Conservation (phyloP, 2,113 vertebrate genomes). For the Porphyrio hochstetteri region DNA sequence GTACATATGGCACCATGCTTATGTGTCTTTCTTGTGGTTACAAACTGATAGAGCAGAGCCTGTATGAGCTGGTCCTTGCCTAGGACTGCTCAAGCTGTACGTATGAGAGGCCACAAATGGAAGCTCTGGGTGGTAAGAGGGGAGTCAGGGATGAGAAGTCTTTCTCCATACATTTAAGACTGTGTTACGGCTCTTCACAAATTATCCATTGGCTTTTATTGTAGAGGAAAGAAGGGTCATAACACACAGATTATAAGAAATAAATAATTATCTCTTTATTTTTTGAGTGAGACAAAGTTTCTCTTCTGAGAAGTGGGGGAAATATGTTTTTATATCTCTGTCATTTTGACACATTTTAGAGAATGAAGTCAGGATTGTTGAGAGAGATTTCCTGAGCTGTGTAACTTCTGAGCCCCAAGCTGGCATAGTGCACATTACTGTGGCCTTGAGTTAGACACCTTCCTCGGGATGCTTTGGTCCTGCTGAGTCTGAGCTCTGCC, state of each 20-base stretch:
- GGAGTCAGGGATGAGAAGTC: not conserved
- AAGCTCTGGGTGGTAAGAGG: not conserved
- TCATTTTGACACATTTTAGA: not conserved
- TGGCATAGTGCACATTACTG: not conserved
- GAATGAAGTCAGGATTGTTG: not conserved
- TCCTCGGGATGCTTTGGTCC: not conserved
- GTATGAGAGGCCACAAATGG: not conserved
- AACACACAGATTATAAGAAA: not conserved
- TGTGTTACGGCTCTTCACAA: not conserved
- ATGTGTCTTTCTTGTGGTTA: not conserved
- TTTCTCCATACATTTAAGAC: not conserved
- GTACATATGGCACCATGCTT: rapidly evolving
- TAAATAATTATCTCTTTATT: not conserved
- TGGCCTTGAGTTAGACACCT: not conserved
- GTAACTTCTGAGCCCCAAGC: not conserved
- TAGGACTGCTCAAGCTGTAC: not conserved
- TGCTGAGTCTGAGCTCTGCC: not conserved
- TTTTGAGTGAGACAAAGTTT: not conserved
- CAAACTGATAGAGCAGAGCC: not conserved
- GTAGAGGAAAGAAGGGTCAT: not conserved
- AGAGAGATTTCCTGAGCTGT: not conserved
- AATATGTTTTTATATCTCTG: not conserved
- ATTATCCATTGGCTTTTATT: not conserved
- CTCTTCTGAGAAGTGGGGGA: not conserved
- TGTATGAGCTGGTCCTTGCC: rapidly evolving